Evolutionary conservation across 1,140 invertebrate genomes (phyloP), one percentile per base, ranked within the genome.

Genomic region (Leptopilina boulardi): DNA sequence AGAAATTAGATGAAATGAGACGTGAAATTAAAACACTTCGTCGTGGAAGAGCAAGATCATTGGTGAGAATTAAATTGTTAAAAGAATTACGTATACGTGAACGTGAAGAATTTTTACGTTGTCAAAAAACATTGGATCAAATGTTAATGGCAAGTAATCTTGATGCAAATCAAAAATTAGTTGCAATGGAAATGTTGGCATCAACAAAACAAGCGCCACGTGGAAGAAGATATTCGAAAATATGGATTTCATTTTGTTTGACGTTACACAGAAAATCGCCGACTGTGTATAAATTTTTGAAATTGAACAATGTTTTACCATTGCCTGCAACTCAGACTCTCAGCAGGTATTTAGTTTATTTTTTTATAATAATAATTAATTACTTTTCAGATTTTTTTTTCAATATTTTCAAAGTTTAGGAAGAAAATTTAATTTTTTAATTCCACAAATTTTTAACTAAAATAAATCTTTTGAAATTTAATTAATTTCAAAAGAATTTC

Each of bases 1-100:
- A 30, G 15, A 66, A 66, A 66, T 66, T 66, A 13, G 59, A 66
- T 11, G 59, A 66, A 15, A 66, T 66, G 59, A 66, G 59, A 10
- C 23, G 26, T 3, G 59, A 66, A n/a, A 66, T 66, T 26, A 66
- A 13, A 26, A 30, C 11, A 8, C 26, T 66, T n/a, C 13, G 21
- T 8, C 13, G 21, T 8, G 23, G 21, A 8, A 66, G 26, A 66
- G 23, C 9, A 15, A 26, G 59, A 30, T 23, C 59, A 15, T 23
- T 66, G 23, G 21, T n/a, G 13, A 13, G 23, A 34, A 66, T 66
- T 15, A 23, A 66, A 23, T n/a, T 23, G 8, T 23, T 66, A 1
- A 66, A 66, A 11, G 21, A 30, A 26, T 6, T 30, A 23, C 3
- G 59, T n/a, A 4, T 66, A 1, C 21, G 15, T 11, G 59, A 66